Evolutionary conservation across 2,888 invertebrate species (phyloP), one percentile per base, ranked within the genome.

Genomic region (Eupeodes luniger): DNA sequence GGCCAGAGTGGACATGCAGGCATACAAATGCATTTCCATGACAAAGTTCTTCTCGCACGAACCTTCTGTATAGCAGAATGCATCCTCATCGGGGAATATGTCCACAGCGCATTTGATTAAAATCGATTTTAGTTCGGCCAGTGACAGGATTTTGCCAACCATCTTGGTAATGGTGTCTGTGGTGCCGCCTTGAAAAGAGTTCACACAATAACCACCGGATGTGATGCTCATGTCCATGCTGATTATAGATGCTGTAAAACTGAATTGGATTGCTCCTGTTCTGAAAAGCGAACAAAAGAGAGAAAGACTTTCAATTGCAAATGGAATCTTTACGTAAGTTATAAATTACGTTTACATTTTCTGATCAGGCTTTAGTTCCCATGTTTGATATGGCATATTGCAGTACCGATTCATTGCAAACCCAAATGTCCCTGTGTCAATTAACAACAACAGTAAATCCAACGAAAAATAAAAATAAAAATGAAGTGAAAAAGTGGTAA

Each of bases 341-440:
- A 47, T 59, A 55, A 80, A 75, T 44, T 74, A 9, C n/a, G 61
- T 81, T 75, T 88, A 92, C 93, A 91, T 91, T 83, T 94, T 94
- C 0, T 94, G 93, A 91, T 96, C 95, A 0, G 97, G 97, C 89
- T 95, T 96, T 9, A 98, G 91, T 90, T 98, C 98, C 97, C 98
- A 98, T 0, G 96, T 96, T 92, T 98, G 98, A 92, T 96, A 98
- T 0, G 98, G 98, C 91, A 98, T 94, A 92, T 98, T 98, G 80
- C 96, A 95, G 92, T 96, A 97, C 74, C 96, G 95, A 82, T 96
- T 95, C 0, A 96, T 94, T 0, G 97, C 97, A 85, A 98, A 95
- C 0, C 96, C 97, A 85, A 96, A 96, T 0, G 95, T 95, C 92
- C 95, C 95, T 95, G 91, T 19, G 92, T 90, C 64, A 70, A 69